Conservation (phyloP, 2,113 vertebrate genomes). For the Plotosus lineatus region DNA sequence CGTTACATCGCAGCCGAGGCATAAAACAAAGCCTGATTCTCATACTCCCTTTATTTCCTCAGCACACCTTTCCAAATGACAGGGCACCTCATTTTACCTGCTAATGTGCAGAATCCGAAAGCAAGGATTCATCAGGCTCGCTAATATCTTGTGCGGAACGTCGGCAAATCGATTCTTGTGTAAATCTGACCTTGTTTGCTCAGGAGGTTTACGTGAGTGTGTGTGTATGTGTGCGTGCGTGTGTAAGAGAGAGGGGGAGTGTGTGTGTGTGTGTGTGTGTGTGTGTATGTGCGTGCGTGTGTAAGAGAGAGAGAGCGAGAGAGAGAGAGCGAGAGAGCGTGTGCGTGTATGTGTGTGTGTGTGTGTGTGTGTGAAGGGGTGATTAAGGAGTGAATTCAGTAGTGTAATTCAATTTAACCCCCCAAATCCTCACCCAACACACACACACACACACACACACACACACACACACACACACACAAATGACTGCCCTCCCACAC, state of each 20-base stretch:
- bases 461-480: not conserved
- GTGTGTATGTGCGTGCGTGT: too few species aligned
- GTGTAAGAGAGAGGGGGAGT: too few species aligned
- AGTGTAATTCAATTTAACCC: constrained; percentile 48
- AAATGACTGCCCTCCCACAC: too few species aligned
- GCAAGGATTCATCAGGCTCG: constrained; percentile 17
- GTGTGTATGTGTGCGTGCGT: not conserved
- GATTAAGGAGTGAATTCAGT: constrained; percentile 50
- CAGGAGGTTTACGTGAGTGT: constrained; percentile 23
- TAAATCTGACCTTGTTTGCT: constrained; percentile 49
- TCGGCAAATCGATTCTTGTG: constrained; percentile 36
- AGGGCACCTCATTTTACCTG: constrained; percentile 10
- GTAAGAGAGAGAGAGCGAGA: too few species aligned
- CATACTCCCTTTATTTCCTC: constrained; percentile 51
- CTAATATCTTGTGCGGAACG: constrained; percentile 35
- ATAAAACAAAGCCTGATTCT: constrained; percentile 79
- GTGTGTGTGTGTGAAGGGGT: constrained; percentile 35
- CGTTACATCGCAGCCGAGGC: constrained; percentile 71
- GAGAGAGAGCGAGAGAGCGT: too few species aligned
- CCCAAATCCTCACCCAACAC: not conserved
- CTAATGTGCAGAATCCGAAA: constrained; percentile 25
- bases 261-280: too few species aligned
- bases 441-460: not conserved
- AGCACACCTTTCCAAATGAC: constrained; percentile 34
- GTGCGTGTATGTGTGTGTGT: too few species aligned